These are phyloP conservation scores for Oceanodroma tethys DNA, from an alignment of 2,113 vertebrate species.

Conservation along the genomic window DNA sequence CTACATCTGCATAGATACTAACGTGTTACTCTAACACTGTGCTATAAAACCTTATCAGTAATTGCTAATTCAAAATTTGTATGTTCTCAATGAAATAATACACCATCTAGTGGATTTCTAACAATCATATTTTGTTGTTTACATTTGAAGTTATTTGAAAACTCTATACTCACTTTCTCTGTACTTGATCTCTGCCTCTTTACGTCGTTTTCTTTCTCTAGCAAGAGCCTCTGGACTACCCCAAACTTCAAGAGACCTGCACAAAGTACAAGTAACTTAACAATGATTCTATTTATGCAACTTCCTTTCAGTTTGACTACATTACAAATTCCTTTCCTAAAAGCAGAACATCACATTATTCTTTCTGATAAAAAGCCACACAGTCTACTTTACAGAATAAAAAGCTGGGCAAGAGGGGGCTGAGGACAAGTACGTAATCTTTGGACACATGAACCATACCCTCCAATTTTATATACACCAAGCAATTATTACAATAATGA, in stretches of 20 bases:
- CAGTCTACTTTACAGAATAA: not conserved
- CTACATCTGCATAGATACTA: not conserved
- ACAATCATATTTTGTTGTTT: not conserved
- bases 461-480: not conserved
- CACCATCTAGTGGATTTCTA: not conserved
- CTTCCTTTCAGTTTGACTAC: not conserved
- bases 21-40: not conserved
- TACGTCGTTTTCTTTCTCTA: constrained; percentile 88
- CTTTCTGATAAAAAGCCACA: not conserved
- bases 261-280: not conserved
- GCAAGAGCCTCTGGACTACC: constrained; percentile 93
- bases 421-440: not conserved
- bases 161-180: constrained; percentile 86
- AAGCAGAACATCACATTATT: not conserved
- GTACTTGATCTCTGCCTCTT: constrained; percentile 88
- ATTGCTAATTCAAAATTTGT: not conserved
- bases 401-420: not conserved
- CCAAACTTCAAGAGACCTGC: constrained; percentile 94
- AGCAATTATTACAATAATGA: not conserved
- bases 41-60: not conserved
- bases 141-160: not conserved
- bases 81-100: not conserved
- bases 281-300: not conserved
- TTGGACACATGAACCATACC: not conserved
- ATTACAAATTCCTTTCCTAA: not conserved